phyloP scores from a whole-genome alignment of 2,113 vertebrate species.

The Corythornis madagascariensis region DNA sequence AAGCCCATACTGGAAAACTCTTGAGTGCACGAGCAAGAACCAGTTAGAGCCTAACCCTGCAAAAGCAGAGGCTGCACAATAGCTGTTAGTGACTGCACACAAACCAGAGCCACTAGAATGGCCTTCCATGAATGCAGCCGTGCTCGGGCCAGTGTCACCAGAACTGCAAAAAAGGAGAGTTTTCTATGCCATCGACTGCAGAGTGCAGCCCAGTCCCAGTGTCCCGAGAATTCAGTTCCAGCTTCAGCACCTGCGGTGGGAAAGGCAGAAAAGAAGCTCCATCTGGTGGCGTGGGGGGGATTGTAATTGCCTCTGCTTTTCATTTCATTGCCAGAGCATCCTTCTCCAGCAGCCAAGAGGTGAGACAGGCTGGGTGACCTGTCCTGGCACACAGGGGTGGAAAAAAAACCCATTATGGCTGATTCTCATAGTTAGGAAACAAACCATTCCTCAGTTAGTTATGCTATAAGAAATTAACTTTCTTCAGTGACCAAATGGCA shows the following conservation, averaged over 20 bases:
- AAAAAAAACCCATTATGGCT: background rate
- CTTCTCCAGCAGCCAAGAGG: background rate
- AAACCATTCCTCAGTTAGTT: background rate
- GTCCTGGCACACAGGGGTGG: background rate
- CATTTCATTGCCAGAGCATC: background rate
- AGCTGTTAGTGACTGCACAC: background rate
- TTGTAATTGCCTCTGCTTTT: background rate
- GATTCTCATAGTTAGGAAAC: background rate
- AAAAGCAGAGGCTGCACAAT: background rate
- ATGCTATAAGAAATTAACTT: background rate
- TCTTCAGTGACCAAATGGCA: background rate
- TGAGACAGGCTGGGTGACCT: background rate
- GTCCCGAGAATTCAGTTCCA: background rate
- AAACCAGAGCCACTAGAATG: background rate
- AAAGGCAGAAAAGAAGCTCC: slow-evolving; percentile 54
- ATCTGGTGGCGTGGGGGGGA: slow-evolving; percentile 49
- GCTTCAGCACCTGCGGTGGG: background rate
- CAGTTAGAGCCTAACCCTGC: background rate
- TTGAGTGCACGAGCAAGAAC: background rate
- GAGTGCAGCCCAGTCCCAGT: background rate
- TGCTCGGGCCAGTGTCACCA: background rate
- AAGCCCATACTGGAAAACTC: background rate
- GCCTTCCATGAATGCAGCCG: background rate
- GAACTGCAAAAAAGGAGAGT: background rate
- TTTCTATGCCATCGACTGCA: background rate